These are phyloP conservation scores for Oryzias dopingdopingensis DNA, from an alignment of 2,797 vertebrate species.

Conservation along the genomic window DNA sequence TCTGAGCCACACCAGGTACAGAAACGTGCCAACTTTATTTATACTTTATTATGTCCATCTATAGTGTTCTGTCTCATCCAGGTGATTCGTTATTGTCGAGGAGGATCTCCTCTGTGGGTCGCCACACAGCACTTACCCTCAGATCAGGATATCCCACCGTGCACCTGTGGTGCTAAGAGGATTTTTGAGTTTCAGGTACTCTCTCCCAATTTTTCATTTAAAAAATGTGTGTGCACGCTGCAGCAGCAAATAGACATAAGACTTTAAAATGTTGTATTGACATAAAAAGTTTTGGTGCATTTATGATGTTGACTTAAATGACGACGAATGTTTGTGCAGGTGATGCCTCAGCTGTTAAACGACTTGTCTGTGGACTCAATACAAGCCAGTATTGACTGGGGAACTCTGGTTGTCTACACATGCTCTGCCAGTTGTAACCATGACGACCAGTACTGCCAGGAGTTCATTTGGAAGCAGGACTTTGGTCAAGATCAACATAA, in stretches of 20 bases:
- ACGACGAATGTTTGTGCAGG: constrained; percentile 66
- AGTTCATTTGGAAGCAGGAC: constrained; percentile 97
- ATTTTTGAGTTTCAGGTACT: constrained; percentile 95
- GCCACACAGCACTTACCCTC: constrained; percentile 84
- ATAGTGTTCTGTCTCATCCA: constrained; percentile 43
- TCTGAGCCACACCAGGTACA: constrained; percentile 90
- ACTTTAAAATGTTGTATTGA: too few relatives aligned
- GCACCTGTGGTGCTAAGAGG: constrained; percentile 87
- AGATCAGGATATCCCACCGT: constrained; percentile 84
- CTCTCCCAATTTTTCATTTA: background rate
- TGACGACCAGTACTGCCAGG: constrained; percentile 70
- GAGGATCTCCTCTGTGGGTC: constrained; percentile 87
- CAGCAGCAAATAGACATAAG: too few relatives aligned
- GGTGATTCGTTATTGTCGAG: constrained; percentile 92
- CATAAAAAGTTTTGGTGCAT: background rate
- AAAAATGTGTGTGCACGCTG: background rate
- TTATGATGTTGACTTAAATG: background rate
- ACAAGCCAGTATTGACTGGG: constrained; percentile 94
- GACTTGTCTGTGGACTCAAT: constrained; percentile 87
- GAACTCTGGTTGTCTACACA: constrained; percentile 84
- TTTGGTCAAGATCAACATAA: constrained; percentile 63
- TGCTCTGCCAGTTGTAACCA: constrained; percentile 79
- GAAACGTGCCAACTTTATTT: background rate
- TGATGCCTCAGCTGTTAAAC: constrained; percentile 97
- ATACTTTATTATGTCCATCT: constrained; percentile 1